Evolutionary conservation across 2,888 invertebrate genomes (phyloP), one percentile per base, ranked within the genome.

Genomic region (Mythimna impura): DNA sequence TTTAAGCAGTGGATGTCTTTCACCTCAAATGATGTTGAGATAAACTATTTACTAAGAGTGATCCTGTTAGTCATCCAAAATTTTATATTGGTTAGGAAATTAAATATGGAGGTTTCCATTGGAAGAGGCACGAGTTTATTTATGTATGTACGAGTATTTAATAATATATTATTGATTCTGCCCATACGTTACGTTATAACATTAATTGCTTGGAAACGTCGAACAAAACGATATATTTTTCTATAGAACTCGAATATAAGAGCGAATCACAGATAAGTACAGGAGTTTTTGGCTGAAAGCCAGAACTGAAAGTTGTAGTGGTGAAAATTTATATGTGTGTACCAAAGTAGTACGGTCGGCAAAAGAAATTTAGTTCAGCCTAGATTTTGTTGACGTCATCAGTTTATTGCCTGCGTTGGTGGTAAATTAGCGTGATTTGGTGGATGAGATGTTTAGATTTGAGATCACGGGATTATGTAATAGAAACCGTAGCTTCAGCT

Each of bases 301-400:
- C 94, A 94, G 84, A 83, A 77, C 85, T 86, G 90, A 91, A 91
- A 88, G 89, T 89, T 89, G 91, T 90, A 89, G 89, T 89, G 89
- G 89, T 91, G 93, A 91, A 93, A 91, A 93, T 91, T 88, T 90
- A 90, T 91, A 87, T 89, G 89, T 89, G 90, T 88, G 90, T 88
- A 88, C 86, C 86, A 84, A 84, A 79, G 87, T 92, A 92, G 87
- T 93, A 93, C 88, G 81, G 88, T 90, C 86, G n/a, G 80, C 85
- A 86, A 70, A 84, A 83, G 63, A 82, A 83, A 80, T 66, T 69
- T 63, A 78, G 71, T 71, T 77, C 71, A 84, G 78, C 80, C 83
- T 83, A 80, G 71, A 71, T 83, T 74, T 76, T 64, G 60, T 75
- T 78, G 71, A 80, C 72, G 77, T 75, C 82, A 77, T 64, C 36